Base-by-base conservation (phyloP, 2,797 vertebrate species). In the Astyanax mexicanus region DNA sequence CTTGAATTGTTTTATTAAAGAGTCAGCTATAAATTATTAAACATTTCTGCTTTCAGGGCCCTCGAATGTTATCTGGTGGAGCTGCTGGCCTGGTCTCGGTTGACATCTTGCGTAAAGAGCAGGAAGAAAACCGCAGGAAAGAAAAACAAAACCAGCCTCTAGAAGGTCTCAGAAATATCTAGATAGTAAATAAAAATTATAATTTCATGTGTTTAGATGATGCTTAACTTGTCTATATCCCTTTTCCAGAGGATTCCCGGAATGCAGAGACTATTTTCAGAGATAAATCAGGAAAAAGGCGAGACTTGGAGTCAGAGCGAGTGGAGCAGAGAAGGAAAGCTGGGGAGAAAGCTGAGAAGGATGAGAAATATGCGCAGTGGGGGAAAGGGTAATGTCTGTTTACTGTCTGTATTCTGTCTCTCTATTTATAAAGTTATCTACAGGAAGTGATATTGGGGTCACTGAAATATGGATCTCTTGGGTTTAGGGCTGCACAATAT, bases 361-460 rank as follows among this genome's bases (percentile, higher is more conserved):
- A 96, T 1, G 93, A 96, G 80, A 96, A 96, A 52, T 99, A 99
- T 0, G 94, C 96, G 47, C 92, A 94, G 66, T 99, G 98, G 98
- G 98, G 98, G 0, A 96, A 90, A 90, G 98, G 98, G 98, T 98
- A 72, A 92, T 89, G 25, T 19, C n/a, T 58, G 9, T 25, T 3
- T 3, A n/a, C 47, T n/a, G n/a, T n/a, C 54, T 51, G 1, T 51
- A 9, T 21, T 47, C 15, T 47, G 35, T 15, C 71, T 2, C 3
- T 35, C 27, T 44, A 21, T 57, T 32, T 2, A 32, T 32, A 5
- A n/a, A n/a, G n/a, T n/a, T 32, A 5, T 32, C 29, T 32, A 32
- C 2, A 32, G 32, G 12, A 38, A 12, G 9, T 21, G 38, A 44
- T 19, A n/a, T 12, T 17, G 21, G 35, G 37, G 0, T 40, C 60